These are phyloP conservation scores for Athalia circularis DNA, from an alignment of 2,888 invertebrate species.

Conservation along the genomic window DNA sequence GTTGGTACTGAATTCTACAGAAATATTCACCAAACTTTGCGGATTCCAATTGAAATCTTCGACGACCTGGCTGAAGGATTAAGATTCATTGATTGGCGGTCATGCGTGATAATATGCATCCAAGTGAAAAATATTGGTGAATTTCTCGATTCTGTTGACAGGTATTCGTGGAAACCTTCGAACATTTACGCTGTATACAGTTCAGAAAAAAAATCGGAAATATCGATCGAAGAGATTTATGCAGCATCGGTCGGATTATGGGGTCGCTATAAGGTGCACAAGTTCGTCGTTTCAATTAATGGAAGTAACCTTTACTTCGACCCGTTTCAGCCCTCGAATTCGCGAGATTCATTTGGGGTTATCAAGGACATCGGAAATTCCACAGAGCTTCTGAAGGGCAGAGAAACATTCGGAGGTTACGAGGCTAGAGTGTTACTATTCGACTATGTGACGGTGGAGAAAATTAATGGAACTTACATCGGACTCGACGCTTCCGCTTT, in stretches of 20 bases:
- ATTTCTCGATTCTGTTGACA: background rate
- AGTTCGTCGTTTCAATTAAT: conserved; percentile 1
- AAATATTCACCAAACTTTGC: background rate
- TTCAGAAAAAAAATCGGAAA: background rate
- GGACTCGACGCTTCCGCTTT: conserved; percentile 50
- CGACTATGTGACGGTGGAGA: conserved; percentile 50
- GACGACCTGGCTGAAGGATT: background rate
- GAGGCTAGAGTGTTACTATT: conserved; percentile 68
- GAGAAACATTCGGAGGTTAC: conserved; percentile 63
- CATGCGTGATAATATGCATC: conserved; percentile 23
- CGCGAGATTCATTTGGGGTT: background rate
- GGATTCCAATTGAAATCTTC: background rate
- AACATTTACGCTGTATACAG: conserved; percentile 17
- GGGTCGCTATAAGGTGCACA: conserved; percentile 5
- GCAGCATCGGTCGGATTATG: background rate
- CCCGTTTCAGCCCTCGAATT: conserved; percentile 11
- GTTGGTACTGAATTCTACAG: background rate
- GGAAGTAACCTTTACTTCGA: conserved; percentile 23
- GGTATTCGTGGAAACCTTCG: conserved; percentile 4
- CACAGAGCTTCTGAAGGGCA: background rate
- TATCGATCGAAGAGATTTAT: background rate
- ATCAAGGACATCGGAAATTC: conserved; percentile 5
- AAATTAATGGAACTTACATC: background rate
- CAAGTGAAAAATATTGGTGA: background rate
- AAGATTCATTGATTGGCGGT: background rate